phyloP scores from a whole-genome alignment of 2,797 vertebrate species.

The Meda fulgida region DNA sequence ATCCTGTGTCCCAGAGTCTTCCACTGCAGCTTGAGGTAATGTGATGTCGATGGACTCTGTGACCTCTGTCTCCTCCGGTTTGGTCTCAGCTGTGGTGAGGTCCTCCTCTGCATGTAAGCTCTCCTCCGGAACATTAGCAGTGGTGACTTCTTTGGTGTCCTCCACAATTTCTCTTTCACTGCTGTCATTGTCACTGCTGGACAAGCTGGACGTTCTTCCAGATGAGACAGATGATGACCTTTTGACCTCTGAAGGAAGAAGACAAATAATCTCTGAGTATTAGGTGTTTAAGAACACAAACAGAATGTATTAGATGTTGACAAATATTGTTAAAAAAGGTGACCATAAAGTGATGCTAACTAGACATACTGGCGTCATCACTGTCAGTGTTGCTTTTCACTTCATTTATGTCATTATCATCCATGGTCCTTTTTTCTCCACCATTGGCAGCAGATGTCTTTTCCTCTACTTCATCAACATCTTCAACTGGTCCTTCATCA shows the following conservation, averaged over 20 bases:
- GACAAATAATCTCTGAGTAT: neutral
- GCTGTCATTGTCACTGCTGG: slow-evolving; percentile 73
- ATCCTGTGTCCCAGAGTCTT: slow-evolving; percentile 52
- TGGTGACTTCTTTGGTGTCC: slow-evolving; percentile 55
- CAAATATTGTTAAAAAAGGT: neutral
- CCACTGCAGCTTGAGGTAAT: slow-evolving; percentile 40
- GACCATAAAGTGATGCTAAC: slow-evolving; percentile 63
- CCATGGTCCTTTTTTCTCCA: slow-evolving; percentile 65
- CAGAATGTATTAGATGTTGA: neutral
- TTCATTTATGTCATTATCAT: slow-evolving; percentile 62
- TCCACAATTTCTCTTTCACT: slow-evolving; percentile 61
- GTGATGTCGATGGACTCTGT: slow-evolving; percentile 18
- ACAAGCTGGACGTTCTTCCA: slow-evolving; percentile 68
- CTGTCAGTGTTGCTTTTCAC: slow-evolving; percentile 68
- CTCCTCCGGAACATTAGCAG: slow-evolving; percentile 57
- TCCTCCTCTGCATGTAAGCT: slow-evolving; percentile 48
- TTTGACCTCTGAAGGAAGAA: slow-evolving; percentile 58
- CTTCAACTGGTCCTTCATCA: slow-evolving; percentile 79
- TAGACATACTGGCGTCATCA: slow-evolving; percentile 74
- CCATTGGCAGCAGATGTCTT: slow-evolving; percentile 67
- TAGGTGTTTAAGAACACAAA: neutral
- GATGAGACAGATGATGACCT: slow-evolving; percentile 71
- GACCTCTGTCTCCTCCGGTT: slow-evolving; percentile 53
- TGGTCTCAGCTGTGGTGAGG: slow-evolving; percentile 30
- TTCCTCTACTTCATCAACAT: slow-evolving; percentile 68